A percentile compares a stretch with the other conserved stretches of the same genome.
phyloP scores from a whole-genome alignment of 1,140 invertebrate genomes.

The Drosophila ercepeae region DNA sequence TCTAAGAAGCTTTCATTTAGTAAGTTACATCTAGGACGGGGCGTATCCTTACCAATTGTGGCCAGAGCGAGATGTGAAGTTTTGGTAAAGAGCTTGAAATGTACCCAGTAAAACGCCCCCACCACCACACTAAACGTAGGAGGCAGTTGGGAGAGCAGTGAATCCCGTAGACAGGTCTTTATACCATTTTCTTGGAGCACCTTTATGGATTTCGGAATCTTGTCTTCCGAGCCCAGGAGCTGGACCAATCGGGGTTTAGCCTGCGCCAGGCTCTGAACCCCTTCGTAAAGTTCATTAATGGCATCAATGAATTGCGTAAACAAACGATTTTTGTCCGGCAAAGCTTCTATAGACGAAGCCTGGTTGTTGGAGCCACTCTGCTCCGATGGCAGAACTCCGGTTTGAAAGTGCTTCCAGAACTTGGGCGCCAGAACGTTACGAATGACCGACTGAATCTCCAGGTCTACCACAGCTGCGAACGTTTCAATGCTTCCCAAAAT shows the following conservation, averaged over 20 bases:
- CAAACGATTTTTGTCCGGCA: slow-evolving; percentile 47
- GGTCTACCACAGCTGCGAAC: slow-evolving; percentile 47
- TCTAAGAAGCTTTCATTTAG: slow-evolving; percentile 61
- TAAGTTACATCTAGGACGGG: background rate
- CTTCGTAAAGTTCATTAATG: slow-evolving; percentile 53
- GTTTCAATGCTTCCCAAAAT: slow-evolving; percentile 45
- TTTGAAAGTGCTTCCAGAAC: slow-evolving; percentile 72
- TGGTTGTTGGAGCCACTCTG: slow-evolving; percentile 21
- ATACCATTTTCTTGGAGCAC: slow-evolving; percentile 33
- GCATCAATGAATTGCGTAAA: slow-evolving; percentile 60
- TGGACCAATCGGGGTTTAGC: slow-evolving; percentile 29
- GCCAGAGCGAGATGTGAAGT: slow-evolving; percentile 74
- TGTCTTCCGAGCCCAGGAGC: slow-evolving; percentile 14
- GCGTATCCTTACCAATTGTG: slow-evolving; percentile 35
- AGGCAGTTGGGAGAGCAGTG: slow-evolving; percentile 89
- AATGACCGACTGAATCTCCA: slow-evolving; percentile 61
- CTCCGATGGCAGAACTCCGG: slow-evolving; percentile 10
- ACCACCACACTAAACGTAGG: slow-evolving; percentile 88
- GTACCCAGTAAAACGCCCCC: slow-evolving; percentile 90
- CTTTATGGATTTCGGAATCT: slow-evolving; percentile 8
- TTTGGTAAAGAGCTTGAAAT: slow-evolving; percentile 89
- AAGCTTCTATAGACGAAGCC: slow-evolving; percentile 21
- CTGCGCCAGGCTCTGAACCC: slow-evolving; percentile 39
- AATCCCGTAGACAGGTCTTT: slow-evolving; percentile 85
- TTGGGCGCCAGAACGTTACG: slow-evolving; percentile 63